Base-by-base conservation (phyloP, 1,140 invertebrate species). In the Carcinoscorpius rotundicauda region DNA sequence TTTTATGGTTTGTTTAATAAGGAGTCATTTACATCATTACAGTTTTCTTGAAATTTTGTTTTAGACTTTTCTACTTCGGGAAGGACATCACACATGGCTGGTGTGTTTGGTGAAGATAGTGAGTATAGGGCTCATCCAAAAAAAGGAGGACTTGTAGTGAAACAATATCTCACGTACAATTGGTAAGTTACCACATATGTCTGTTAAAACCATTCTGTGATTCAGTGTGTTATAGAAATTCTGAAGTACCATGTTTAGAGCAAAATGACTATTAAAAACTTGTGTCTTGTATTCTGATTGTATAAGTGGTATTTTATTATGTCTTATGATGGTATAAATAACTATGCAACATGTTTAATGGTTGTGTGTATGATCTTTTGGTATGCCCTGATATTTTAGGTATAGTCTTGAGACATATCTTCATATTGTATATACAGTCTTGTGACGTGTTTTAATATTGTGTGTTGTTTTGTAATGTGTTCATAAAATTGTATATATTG, bases 141-240 rank as follows among this genome's bases (percentile, higher is more conserved):
- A 66, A 93, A 94, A 79, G 93, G 93, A 29, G 93, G 94, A 2
- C 75, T 91, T 52, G 83, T 84, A 70, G 78, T 97, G 4, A 88
- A 86, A 4, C 84, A 88, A 64, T 89, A 87, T 78, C 81, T 97
- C 10, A 87, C 87, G 61, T 95, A 88, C 76, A 87, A 87, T 74
- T 93, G 93, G 88, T 89, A 80, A 80, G 53, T 55, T 55, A 55
- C 29, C 6, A 52, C 49, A 48, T 9, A 29, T 63, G 11, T 49
- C 29, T 51, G 6, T 76, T 79, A 62, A 68, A 73, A 67, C 9
- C 48, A 51, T 69, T 70, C 6, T 68, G 53, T 63, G 51, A 60
- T 67, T 52, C 62, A 51, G 50, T 53, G 5, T 64, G 11, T 58
- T 55, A 8, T 52, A 58, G n/a, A 49, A 6, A 3, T 50, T 29